A percentile compares a stretch with the other conserved stretches of the same genome.
These are phyloP conservation scores for Melipona beecheii DNA, from an alignment of 2,888 invertebrate genomes.

Conservation along the genomic window DNA sequence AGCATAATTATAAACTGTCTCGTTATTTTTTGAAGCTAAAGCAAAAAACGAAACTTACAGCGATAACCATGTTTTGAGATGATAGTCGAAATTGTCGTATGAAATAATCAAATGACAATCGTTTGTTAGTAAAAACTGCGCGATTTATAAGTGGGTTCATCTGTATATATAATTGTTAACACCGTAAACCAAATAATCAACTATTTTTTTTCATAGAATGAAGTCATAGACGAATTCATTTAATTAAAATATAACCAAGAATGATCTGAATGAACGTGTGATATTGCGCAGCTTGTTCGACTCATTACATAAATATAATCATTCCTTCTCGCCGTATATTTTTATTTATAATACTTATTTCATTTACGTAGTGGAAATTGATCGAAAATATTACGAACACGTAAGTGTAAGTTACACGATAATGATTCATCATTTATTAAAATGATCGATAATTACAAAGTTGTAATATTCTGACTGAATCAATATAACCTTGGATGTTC, in stretches of 20 bases:
- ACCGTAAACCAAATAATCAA: conserved; percentile 11
- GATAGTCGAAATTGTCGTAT: conserved; percentile 74
- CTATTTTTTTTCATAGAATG: not conserved
- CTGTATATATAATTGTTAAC: conserved; percentile 45
- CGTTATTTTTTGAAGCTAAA: not conserved
- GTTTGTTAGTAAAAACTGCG: conserved; percentile 69
- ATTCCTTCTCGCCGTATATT: not conserved
- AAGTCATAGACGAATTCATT: not conserved
- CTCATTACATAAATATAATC: conserved; percentile 46
- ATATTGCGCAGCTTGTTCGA: conserved; percentile 44
- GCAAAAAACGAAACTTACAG: conserved; percentile 72
- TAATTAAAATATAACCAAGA: not conserved
- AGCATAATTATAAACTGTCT: not conserved
- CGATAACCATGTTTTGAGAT: conserved; percentile 80
- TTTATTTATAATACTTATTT: conserved; percentile 1
- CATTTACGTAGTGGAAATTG: conserved; percentile 23
- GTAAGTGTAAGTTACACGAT: not conserved
- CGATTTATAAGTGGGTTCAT: conserved; percentile 76
- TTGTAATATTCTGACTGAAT: not conserved
- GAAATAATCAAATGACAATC: conserved; percentile 69
- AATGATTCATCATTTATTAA: conserved; percentile 5
- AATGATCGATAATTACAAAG: not conserved
- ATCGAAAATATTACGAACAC: not conserved
- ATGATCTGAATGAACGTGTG: not conserved
- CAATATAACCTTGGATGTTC: no score